Evolutionary conservation across 2,113 vertebrate species (phyloP).

Genomic region (Dasyornis broadbenti): DNA sequence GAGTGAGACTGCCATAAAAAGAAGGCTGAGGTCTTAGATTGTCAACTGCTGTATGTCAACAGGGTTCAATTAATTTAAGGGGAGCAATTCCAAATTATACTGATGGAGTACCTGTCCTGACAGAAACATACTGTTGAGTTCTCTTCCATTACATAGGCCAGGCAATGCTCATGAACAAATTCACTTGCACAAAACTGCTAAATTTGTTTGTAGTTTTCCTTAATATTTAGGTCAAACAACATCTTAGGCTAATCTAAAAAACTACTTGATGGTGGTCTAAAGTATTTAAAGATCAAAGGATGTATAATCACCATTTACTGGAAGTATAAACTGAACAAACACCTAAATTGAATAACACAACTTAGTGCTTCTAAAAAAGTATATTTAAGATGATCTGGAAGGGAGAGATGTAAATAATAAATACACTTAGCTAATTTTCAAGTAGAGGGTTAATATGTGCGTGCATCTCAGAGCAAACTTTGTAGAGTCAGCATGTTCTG

Average conservation of each 20-base stretch:
- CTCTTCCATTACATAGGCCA: background rate
- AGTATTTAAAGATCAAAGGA: background rate
- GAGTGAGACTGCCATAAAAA: background rate
- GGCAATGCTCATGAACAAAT: background rate
- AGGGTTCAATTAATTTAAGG: background rate
- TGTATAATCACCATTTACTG: background rate
- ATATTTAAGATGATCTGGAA: background rate
- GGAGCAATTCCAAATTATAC: background rate
- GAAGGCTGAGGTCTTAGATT: background rate
- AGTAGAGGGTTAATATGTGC: background rate
- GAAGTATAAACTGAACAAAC: background rate
- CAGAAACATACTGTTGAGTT: background rate
- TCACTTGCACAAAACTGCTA: background rate
- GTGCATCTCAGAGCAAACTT: background rate
- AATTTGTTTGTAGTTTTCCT: background rate
- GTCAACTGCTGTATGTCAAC: background rate
- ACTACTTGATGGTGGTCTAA: background rate
- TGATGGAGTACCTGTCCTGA: background rate
- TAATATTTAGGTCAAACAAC: background rate
- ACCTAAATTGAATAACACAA: background rate
- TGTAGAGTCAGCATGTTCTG: background rate
- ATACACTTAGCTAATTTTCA: background rate
- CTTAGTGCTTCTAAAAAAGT: background rate
- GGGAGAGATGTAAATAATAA: background rate
- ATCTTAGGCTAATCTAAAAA: background rate